Base-by-base conservation (phyloP, 2,888 invertebrate genomes). In the Cheiracanthium punctorium region DNA sequence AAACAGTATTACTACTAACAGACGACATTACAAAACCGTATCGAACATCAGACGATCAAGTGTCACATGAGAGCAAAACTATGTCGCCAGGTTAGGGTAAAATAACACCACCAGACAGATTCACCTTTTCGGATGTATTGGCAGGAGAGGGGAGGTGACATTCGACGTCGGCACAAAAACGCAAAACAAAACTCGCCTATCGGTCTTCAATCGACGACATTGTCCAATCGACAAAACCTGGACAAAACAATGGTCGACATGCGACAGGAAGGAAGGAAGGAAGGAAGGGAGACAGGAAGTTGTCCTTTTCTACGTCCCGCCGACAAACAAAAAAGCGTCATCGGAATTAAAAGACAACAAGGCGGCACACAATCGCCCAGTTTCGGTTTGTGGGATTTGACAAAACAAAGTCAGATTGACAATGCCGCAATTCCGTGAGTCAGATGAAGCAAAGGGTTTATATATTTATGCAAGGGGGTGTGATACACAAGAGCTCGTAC, bases 321-420 rank as follows among this genome's bases (percentile, higher is more conserved):
- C 71, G 82, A 82, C 82, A 72, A 64, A 82, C 64, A 71, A 71
- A 82, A 33, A 37, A 64, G 28, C 4, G 72, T 29, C 72, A 43
- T 71, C 72, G 67, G 58, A 58, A 58, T 58, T 58, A 74, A 67
- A 73, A 73, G 32, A 69, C 41, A 77, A 24, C 33, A 48, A 77
- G 76, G 32, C 67, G 32, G 43, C 33, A 52, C 33, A 28, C 64
- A 74, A 73, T 58, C 58, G 64, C 58, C 75, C 52, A 82, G 76
- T 82, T 82, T 76, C 75, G 82, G 70, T 76, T 65, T 67, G 74
- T 74, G 75, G 70, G 48, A 69, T 65, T 32, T n/a, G 80, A 74
- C 76, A 71, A 71, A 58, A 48, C 43, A 29, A 29, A 24, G n/a
- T 32, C 30, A n/a, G 37, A 29, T 29, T 29, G 65, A 58, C 74